Conservation (phyloP, 1,140 invertebrate species). For the Listronotus bonariensis region DNA sequence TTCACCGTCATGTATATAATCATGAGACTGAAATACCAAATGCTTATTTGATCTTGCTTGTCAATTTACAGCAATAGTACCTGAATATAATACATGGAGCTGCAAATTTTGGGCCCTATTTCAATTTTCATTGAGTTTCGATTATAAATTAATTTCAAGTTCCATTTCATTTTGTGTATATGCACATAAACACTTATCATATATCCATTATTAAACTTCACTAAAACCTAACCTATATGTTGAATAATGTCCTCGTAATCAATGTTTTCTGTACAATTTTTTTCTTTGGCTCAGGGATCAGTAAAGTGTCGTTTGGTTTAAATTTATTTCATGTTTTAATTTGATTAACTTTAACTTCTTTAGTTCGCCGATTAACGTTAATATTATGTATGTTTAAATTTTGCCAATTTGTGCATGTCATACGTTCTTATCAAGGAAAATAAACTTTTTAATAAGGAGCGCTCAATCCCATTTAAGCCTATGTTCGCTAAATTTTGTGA, state of each 20-base stretch:
- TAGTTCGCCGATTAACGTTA: slow-evolving; percentile 3
- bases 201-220: slow-evolving; percentile 14
- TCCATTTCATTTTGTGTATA: slow-evolving; percentile 17
- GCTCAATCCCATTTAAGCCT: too few species aligned
- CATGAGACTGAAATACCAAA: slow-evolving; percentile 19
- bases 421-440: too few species aligned
- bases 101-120: slow-evolving; percentile 34
- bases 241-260: neutral
- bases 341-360: slow-evolving; percentile 23
- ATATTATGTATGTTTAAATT: slow-evolving; percentile 2
- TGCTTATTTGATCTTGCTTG: slow-evolving; percentile 19
- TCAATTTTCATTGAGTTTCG: slow-evolving; percentile 17
- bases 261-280: slow-evolving; percentile 15
- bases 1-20: slow-evolving; percentile 37
- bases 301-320: slow-evolving; percentile 1
- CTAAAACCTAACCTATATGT: slow-evolving; percentile 1
- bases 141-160: slow-evolving; percentile 18
- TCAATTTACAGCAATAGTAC: slow-evolving; percentile 41
- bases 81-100: slow-evolving; percentile 45
- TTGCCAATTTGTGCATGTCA: slow-evolving; percentile 8
- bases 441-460: too few species aligned
- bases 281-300: slow-evolving; percentile 10
- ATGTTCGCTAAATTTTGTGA: too few species aligned
- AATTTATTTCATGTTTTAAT: slow-evolving; percentile 11
- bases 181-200: slow-evolving; percentile 18